These are phyloP conservation scores for Geotrypetes seraphini DNA, from an alignment of 2,797 vertebrate genomes.

Conservation along the genomic window DNA sequence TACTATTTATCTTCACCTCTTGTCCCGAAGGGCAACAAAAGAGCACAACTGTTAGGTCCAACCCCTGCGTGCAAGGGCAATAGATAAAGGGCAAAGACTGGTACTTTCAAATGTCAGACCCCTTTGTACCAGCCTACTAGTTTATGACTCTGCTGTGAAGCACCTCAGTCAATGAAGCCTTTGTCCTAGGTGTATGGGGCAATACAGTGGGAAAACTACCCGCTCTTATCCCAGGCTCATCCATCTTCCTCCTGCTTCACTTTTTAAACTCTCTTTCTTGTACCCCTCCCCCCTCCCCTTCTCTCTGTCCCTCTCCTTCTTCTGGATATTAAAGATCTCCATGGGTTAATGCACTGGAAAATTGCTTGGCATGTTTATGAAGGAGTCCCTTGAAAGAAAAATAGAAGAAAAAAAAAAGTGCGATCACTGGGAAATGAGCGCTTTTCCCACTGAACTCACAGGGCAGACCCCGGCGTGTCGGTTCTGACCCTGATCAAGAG, in stretches of 20 bases:
- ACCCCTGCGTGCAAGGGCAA: slow-evolving; percentile 66
- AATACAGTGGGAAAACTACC: slow-evolving; percentile 96
- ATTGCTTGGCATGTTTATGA: slow-evolving; percentile 99
- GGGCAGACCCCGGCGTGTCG: slow-evolving; percentile 76
- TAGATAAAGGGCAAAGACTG: slow-evolving; percentile 74
- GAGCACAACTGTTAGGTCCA: slow-evolving; percentile 64
- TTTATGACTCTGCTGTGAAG: slow-evolving; percentile 99
- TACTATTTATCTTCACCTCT: slow-evolving; percentile 74
- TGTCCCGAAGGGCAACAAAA: slow-evolving; percentile 54
- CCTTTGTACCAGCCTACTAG: slow-evolving; percentile 91
- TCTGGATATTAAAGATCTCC: slow-evolving; percentile 87
- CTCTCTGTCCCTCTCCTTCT: slow-evolving; percentile 28
- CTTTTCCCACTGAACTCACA: slow-evolving; percentile 67
- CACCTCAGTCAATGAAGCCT: slow-evolving; percentile 95
- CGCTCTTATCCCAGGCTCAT: slow-evolving; percentile 90
- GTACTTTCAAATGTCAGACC: slow-evolving; percentile 94
- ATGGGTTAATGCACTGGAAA: slow-evolving; percentile 99
- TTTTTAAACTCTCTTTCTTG: slow-evolving; percentile 63
- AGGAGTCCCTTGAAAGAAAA: slow-evolving; percentile 84
- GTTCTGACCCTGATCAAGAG: slow-evolving; percentile 81
- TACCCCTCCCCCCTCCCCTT: slow-evolving; percentile 34
- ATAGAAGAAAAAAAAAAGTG: slow-evolving; percentile 61
- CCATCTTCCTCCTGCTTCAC: slow-evolving; percentile 80
- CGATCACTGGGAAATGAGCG: slow-evolving; percentile 62
- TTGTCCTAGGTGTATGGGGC: slow-evolving; percentile 88